Percentiles rank a stretch among this genome's conserved stretches.
phyloP scores from a whole-genome alignment of 2,113 vertebrate species.

The Phylloscopus trochiloides region DNA sequence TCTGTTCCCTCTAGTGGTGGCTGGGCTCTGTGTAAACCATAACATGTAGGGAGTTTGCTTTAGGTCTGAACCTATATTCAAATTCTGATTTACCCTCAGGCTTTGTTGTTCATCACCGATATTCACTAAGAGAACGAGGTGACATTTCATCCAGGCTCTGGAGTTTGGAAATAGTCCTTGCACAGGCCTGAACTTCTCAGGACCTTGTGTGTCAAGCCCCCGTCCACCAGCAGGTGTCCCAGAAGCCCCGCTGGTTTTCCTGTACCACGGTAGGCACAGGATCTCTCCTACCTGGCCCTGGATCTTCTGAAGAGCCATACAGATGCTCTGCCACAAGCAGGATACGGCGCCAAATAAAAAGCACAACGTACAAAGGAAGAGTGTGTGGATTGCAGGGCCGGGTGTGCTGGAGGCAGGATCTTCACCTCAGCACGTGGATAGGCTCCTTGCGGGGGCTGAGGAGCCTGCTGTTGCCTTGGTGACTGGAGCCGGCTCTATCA shows the following conservation, averaged over 20 bases:
- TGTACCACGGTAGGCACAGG: neutral
- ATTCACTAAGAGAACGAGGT: neutral
- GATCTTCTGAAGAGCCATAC: neutral
- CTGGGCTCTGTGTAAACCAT: neutral
- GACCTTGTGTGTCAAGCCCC: neutral
- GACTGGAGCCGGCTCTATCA: neutral
- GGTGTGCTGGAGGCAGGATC: neutral
- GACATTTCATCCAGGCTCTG: neutral
- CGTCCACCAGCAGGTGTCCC: conserved; percentile 8
- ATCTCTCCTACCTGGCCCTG: neutral
- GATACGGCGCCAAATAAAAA: neutral
- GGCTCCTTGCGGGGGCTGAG: neutral
- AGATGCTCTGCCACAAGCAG: neutral
- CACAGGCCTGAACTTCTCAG: neutral
- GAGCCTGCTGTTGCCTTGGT: neutral
- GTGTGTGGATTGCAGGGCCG: fast-evolving
- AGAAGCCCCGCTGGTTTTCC: neutral
- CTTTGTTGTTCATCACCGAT: neutral
- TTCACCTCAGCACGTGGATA: neutral
- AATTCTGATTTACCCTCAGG: neutral
- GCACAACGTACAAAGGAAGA: neutral
- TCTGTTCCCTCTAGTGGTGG: conserved; percentile 63
- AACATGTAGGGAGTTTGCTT: neutral
- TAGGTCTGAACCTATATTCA: neutral
- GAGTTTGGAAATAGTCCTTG: neutral